These are phyloP conservation scores for Ariopsis seemanni DNA, from an alignment of 2,113 vertebrate genomes.

Conservation along the genomic window DNA sequence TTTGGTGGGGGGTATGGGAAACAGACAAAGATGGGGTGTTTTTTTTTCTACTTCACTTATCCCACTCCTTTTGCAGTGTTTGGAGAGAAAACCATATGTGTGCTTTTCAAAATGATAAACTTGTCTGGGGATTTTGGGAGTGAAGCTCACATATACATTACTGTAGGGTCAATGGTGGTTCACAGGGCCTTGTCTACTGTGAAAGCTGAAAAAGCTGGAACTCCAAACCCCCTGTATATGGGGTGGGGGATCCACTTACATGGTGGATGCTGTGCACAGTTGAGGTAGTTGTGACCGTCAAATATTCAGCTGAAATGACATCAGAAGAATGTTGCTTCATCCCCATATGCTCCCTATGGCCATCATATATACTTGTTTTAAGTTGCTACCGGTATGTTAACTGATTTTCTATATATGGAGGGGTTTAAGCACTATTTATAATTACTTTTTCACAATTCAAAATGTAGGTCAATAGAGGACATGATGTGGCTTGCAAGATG, in stretches of 20 bases:
- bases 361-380: neutral
- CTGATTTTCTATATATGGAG: slow-evolving; percentile 52
- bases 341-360: slow-evolving; percentile 18
- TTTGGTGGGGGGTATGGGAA: neutral
- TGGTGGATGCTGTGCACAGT: neutral
- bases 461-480: slow-evolving; percentile 8
- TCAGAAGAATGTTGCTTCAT: slow-evolving; percentile 21
- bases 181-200: slow-evolving; percentile 5
- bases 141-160: slow-evolving; percentile 32
- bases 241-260: neutral
- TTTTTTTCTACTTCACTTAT: neutral
- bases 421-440: slow-evolving; percentile 47
- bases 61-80: slow-evolving; percentile 34
- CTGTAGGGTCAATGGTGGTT: slow-evolving; percentile 29
- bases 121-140: slow-evolving; percentile 37
- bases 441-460: slow-evolving; percentile 26
- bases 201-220: neutral
- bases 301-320: slow-evolving; percentile 36
- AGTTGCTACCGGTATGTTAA: slow-evolving; percentile 26
- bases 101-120: slow-evolving; percentile 40
- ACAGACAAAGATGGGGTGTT: neutral
- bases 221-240: neutral
- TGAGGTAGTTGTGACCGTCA: neutral
- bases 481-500: slow-evolving; percentile 28
- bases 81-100: slow-evolving; percentile 34